These are phyloP conservation scores for Harpagifer antarcticus DNA, from an alignment of 2,797 vertebrate genomes.

Conservation along the genomic window DNA sequence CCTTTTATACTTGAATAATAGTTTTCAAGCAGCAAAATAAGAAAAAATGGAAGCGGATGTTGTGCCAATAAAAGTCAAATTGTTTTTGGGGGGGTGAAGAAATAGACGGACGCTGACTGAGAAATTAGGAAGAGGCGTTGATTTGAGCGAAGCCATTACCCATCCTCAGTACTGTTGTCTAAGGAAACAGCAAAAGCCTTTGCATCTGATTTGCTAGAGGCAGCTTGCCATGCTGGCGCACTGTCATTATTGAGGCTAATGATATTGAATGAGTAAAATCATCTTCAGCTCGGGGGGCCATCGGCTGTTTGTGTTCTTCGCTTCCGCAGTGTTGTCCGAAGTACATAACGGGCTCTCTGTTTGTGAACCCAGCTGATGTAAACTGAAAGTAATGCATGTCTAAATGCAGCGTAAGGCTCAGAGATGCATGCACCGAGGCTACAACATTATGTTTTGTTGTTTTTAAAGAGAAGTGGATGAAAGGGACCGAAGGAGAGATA, in stretches of 20 bases:
- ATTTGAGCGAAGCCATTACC: slow-evolving; percentile 36
- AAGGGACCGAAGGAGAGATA: slow-evolving; percentile 26
- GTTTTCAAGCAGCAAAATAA: background rate
- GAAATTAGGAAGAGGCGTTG: slow-evolving; percentile 18
- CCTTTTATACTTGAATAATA: background rate
- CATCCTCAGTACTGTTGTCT: slow-evolving; percentile 24
- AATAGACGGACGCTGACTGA: background rate
- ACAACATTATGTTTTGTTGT: slow-evolving; percentile 34
- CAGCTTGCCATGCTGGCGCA: slow-evolving; percentile 52
- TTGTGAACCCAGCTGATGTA: slow-evolving; percentile 52
- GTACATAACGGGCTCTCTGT: slow-evolving; percentile 43
- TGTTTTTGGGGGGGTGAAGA: background rate
- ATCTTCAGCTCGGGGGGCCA: slow-evolving; percentile 58
- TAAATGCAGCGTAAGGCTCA: slow-evolving; percentile 43
- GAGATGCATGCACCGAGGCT: slow-evolving; percentile 28
- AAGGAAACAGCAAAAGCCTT: slow-evolving; percentile 46
- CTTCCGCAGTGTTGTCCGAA: slow-evolving; percentile 44
- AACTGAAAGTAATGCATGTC: slow-evolving; percentile 57
- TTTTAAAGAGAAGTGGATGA: slow-evolving; percentile 37
- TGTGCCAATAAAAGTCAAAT: background rate
- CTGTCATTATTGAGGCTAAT: slow-evolving; percentile 79
- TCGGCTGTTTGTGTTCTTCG: slow-evolving; percentile 66
- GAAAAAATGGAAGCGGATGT: background rate
- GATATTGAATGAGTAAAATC: slow-evolving; percentile 75
- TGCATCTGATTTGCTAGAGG: slow-evolving; percentile 61